Conservation (phyloP, 2,888 invertebrate genomes). For the Malacosoma neustria region DNA sequence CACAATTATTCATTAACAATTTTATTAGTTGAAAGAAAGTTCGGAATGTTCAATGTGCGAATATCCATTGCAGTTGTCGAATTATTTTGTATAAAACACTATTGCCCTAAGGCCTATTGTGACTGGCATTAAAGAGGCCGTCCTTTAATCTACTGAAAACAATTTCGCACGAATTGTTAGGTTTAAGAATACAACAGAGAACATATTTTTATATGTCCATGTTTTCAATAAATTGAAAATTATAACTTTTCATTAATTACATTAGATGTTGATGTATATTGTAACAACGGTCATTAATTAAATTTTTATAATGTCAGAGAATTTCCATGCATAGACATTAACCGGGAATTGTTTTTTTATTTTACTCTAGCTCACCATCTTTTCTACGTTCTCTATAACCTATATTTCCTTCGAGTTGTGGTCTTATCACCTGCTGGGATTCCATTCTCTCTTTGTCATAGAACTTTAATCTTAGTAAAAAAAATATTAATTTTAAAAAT, state of each 20-base stretch:
- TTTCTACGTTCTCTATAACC: no score
- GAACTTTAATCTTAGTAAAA: no score
- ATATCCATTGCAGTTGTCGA: constrained; percentile 45
- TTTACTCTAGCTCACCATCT: no score
- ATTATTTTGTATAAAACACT: constrained; percentile 47
- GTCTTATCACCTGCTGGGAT: no score
- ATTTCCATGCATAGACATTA: neutral
- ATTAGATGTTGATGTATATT: no score
- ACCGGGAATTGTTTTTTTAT: no score
- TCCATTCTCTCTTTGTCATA: no score
- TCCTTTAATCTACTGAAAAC: constrained; percentile 46
- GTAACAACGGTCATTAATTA: neutral
- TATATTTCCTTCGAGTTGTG: no score
- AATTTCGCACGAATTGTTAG: constrained; percentile 43
- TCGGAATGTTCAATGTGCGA: constrained; percentile 35
- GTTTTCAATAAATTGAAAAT: neutral
- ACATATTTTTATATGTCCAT: neutral
- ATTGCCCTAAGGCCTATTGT: constrained; percentile 34
- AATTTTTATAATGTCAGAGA: neutral
- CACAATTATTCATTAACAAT: no score
- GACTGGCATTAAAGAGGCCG: constrained; percentile 34
- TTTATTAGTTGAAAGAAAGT: constrained; percentile 36
- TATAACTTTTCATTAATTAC: no score
- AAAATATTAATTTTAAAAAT: no score
- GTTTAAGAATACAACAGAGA: neutral